phyloP scores from a whole-genome alignment of 2,888 invertebrate species.

The Sericinus montela region DNA sequence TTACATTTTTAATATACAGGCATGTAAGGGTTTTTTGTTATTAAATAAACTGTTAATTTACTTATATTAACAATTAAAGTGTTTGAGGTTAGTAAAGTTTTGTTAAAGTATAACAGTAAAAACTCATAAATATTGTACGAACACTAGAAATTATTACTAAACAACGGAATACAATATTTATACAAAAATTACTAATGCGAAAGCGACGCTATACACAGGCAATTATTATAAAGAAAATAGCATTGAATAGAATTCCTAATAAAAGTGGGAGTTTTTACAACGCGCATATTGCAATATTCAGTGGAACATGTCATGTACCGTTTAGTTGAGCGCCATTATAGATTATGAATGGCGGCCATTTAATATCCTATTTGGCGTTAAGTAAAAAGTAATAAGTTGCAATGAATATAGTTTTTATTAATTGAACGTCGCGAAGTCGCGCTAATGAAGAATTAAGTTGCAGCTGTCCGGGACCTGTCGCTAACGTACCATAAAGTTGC shows the following conservation, averaged over 20 bases:
- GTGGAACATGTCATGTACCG: background rate
- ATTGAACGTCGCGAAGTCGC: constrained; percentile 7
- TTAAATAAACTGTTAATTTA: too few species aligned
- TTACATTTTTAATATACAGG: too few species aligned
- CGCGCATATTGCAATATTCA: background rate
- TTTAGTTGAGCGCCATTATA: background rate
- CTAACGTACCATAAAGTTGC: background rate
- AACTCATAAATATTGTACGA: too few species aligned
- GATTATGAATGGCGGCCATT: background rate
- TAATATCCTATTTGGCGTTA: constrained; percentile 6
- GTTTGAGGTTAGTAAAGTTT: too few species aligned
- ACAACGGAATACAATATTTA: background rate
- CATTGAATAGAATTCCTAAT: constrained; percentile 1
- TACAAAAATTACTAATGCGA: background rate
- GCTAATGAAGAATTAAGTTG: constrained; percentile 25
- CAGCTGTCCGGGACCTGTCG: constrained; percentile 22
- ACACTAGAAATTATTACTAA: too few species aligned
- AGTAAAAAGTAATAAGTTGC: constrained; percentile 12
- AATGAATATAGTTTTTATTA: constrained; percentile 8
- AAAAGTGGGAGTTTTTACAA: background rate
- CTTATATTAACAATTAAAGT: too few species aligned
- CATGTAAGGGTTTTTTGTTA: too few species aligned
- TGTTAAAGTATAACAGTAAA: too few species aligned
- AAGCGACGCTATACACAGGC: background rate
- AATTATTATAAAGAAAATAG: constrained; percentile 1